Conservation (phyloP, 2,888 invertebrate genomes). For the Dasypolia templi region DNA sequence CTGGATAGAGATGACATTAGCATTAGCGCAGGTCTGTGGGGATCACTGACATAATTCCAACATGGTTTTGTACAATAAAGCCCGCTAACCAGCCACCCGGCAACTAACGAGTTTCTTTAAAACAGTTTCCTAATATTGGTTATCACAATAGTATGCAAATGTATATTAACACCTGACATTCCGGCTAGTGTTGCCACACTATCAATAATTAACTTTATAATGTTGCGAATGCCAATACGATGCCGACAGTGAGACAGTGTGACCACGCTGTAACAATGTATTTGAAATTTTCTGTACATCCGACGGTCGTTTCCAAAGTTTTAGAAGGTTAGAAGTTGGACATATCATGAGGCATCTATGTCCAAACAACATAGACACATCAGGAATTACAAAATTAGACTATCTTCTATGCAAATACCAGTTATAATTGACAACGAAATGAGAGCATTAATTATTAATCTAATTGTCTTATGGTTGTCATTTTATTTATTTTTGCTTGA, state of each 20-base stretch:
- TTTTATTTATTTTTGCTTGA: no score
- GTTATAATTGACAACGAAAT: neutral
- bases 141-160: constrained; percentile 73
- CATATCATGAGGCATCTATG: neutral
- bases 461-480: no score
- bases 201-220: constrained; percentile 71
- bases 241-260: constrained; percentile 50
- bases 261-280: constrained; percentile 31
- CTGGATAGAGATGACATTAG: neutral
- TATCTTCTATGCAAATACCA: neutral
- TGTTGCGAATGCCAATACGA: constrained; percentile 62
- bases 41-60: constrained; percentile 11
- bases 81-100: constrained; percentile 6
- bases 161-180: constrained; percentile 71
- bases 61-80: constrained; percentile 26
- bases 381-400: no score
- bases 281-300: neutral
- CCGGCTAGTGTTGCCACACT: constrained; percentile 73
- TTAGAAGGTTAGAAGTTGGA: no score
- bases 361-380: neutral
- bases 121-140: constrained; percentile 55
- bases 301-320: neutral
- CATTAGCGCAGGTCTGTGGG: neutral
- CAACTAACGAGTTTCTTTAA: constrained; percentile 53
- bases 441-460: no score